Conservation (phyloP, 2,113 vertebrate genomes). For the Amblyopsis rosae region DNA sequence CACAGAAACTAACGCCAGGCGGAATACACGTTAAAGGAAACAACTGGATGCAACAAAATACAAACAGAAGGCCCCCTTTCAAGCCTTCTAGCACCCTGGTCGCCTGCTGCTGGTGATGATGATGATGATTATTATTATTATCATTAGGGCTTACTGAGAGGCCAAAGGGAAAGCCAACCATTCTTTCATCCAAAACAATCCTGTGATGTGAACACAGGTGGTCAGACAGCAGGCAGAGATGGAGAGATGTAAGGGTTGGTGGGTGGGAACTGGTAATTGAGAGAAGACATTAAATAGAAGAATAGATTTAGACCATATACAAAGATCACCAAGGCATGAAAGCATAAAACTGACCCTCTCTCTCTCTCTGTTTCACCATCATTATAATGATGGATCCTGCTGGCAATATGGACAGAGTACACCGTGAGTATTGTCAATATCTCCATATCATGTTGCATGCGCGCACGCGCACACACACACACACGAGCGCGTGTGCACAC, state of each 20-base stretch:
- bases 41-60: background rate
- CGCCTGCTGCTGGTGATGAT: background rate
- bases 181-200: slow-evolving; percentile 8
- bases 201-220: background rate
- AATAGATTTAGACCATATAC: background rate
- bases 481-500: background rate
- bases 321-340: background rate
- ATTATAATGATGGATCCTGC: slow-evolving; percentile 32
- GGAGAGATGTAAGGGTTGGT: background rate
- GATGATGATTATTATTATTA: background rate
- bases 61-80: background rate
- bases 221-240: background rate
- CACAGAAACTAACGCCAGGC: background rate
- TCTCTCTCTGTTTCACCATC: slow-evolving; percentile 7
- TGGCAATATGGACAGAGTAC: slow-evolving; percentile 62
- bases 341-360: background rate
- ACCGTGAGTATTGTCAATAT: slow-evolving; percentile 61
- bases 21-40: background rate
- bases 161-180: slow-evolving; percentile 29
- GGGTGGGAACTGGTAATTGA: background rate
- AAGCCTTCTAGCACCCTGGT: background rate
- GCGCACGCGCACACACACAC: background rate
- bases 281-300: background rate
- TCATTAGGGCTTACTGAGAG: slow-evolving; percentile 17
- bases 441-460: background rate